Evolutionary conservation across 30 jellyfish, hydroid and myxozoan species (phyloP), one percentile per base, ranked within the genome.

Genomic region (Pseudorhiza aurosa): DNA sequence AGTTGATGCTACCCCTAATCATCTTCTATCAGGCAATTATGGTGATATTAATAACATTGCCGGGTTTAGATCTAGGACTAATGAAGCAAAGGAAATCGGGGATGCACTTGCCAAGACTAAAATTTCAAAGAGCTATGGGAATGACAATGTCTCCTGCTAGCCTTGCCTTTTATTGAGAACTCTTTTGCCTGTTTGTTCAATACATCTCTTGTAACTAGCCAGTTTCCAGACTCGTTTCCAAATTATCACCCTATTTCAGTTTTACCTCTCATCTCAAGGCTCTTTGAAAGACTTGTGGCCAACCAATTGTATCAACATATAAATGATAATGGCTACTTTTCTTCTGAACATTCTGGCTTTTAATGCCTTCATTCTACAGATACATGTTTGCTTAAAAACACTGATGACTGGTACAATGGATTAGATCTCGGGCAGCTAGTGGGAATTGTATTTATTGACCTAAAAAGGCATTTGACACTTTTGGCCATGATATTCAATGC

Each of bases 401-500:
- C 70, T 22, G 42, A 68, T 40, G 68, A 68, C 67, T 68, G 68
- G 46, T 46, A 40, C 75, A 68, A 14, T 63, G 83, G 83, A n/a
- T 46, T 46, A 37, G 83, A 40, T 24, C 83, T 68, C 2, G 83
- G 65, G 28, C 37, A 68, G 27, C 42, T 68, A 25, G 15, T 44
- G 43, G 83, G 75, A 35, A 15, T 68, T 35, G 83, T 68, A n/a
- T 68, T 40, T 21, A 22, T 37, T 6, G 62, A 62, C 80, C 51
- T 56, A 39, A 51, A 12, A 51, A 75, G 63, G 79, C 77, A 15
- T 75, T 72, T 44, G 80, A 72, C 33, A 43, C 85, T 18, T 56
- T 72, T 79, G 21, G 47, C 55, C 85, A 72, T 72, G 85, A 72
- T 22, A 72, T 49, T 36, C 75, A 43, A 17, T 72, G 85, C 71